phyloP scores from a whole-genome alignment of 2,113 vertebrate genomes.

The Prochilodus magdalenae region DNA sequence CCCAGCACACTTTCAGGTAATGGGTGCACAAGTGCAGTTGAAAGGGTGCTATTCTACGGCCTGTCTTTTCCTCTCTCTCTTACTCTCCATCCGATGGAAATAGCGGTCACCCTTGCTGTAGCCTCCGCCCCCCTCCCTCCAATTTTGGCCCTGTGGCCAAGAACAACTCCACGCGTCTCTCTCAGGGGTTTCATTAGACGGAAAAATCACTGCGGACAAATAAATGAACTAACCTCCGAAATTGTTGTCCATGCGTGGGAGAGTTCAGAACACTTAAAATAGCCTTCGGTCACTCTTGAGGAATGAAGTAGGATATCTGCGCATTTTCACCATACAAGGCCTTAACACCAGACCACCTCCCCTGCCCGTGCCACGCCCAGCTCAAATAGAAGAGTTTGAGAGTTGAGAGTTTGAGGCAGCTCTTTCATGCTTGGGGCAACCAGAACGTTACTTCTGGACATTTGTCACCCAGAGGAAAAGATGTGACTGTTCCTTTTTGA shows the following conservation, averaged over 20 bases:
- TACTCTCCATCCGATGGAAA: not conserved
- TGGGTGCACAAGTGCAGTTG: not conserved
- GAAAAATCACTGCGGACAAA: conserved; percentile 77
- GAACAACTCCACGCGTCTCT: conserved; percentile 69
- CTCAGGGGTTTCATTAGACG: conserved; percentile 74
- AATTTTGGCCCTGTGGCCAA: conserved; percentile 63
- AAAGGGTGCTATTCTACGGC: not conserved
- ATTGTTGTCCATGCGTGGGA: conserved; percentile 78
- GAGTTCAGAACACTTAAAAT: conserved; percentile 78
- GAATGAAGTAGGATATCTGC: conserved; percentile 71
- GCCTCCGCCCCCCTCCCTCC: no score
- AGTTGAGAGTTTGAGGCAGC: not conserved
- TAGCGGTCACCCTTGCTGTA: conserved; percentile 5
- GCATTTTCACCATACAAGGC: conserved; percentile 79
- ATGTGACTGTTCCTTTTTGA: not conserved
- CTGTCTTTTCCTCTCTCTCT: not conserved
- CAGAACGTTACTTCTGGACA: not conserved
- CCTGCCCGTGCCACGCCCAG: conserved; percentile 35
- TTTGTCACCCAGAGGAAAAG: not conserved
- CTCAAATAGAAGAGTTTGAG: not conserved
- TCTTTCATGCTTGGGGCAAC: not conserved
- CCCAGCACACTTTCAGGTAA: conserved; percentile 21
- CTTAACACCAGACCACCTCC: conserved; percentile 43
- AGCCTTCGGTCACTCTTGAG: conserved; percentile 67
- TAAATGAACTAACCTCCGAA: conserved; percentile 78